Evolutionary conservation across 2,113 vertebrate genomes (phyloP).

Genomic region (Heteronetta atricapilla): DNA sequence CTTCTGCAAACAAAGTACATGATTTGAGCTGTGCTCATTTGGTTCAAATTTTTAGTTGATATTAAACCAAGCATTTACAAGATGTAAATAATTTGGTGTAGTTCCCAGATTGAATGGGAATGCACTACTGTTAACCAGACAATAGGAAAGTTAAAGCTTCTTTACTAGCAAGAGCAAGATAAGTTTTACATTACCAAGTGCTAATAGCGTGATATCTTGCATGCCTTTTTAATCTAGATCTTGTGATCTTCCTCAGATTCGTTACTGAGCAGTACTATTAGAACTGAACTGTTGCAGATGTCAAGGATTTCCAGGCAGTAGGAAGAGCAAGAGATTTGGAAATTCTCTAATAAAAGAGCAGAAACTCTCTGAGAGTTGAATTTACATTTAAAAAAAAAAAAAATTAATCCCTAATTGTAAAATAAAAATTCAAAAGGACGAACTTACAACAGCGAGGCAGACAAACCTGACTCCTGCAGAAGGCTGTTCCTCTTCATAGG

Average conservation of each 20-base stretch:
- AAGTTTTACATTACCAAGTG: neutral
- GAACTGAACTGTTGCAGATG: neutral
- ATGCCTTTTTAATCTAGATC: slow-evolving; percentile 1
- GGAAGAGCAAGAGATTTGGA: neutral
- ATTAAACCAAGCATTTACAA: slow-evolving; percentile 12
- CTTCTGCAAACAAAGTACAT: slow-evolving; percentile 45
- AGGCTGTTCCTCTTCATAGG: slow-evolving; percentile 67
- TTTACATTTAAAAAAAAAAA: neutral
- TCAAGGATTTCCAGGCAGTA: neutral
- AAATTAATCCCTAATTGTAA: neutral
- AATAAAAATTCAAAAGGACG: slow-evolving; percentile 51
- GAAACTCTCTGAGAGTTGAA: neutral
- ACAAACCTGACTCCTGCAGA: slow-evolving; percentile 63
- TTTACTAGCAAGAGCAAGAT: neutral
- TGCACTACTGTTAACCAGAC: neutral
- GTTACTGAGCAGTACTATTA: neutral
- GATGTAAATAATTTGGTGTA: neutral
- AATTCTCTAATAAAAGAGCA: neutral
- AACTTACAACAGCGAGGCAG: slow-evolving; percentile 64
- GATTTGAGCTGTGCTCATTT: slow-evolving; percentile 39
- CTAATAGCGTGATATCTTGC: neutral
- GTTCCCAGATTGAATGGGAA: neutral
- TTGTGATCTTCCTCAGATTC: neutral
- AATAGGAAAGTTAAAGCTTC: neutral
- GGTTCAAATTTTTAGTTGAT: slow-evolving; percentile 59